Base-by-base conservation (phyloP, 2,113 vertebrate species). In the Phylloscopus trochilus region DNA sequence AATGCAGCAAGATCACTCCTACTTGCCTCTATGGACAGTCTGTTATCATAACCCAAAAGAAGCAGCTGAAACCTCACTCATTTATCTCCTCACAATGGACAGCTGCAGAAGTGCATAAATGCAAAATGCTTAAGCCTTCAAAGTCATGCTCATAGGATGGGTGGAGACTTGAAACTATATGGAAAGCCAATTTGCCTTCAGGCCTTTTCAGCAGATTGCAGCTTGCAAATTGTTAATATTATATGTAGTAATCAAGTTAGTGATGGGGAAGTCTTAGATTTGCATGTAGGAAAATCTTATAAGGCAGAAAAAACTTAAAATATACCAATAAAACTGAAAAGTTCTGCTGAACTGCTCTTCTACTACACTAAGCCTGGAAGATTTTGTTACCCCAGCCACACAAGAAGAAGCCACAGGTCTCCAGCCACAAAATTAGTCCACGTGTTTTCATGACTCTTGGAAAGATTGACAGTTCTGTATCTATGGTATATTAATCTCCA, bases 131-230 rank as follows among this genome's bases (percentile, higher is more conserved):
- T 58, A 67, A 68, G 21, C 24, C 56, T 87, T 64, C 28, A 13
- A 93, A 93, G 79, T 96, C 95, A 94, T 31, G 37, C 33, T 83
- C 28, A 60, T 64, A 77, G 56, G n/a, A 62, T 90, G 75, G 72
- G 89, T 13, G 19, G 56, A 88, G 84, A 80, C 84, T 90, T 89
- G 79, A 94, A 88, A 94, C 81, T 56, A 30, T 13, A 44, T 37
- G 79, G 66, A 95, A 83, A 89, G 44, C 21, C 79, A 67, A 87
- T 92, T 74, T 68, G 41, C 69, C 87, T 77, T 66, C 2, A 3
- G 87, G 87, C 26, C 27, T 83, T 90, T 91, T 75, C 75, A 83
- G 37, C 58, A 83, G 26, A 68, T 44, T 81, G 60, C 68, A 90
- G 49, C 76, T 22, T 81, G 64, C 23, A 70, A 62, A 76, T 35